These are phyloP conservation scores for Xiphophorus hellerii DNA, from an alignment of 2,113 vertebrate genomes.

Conservation along the genomic window DNA sequence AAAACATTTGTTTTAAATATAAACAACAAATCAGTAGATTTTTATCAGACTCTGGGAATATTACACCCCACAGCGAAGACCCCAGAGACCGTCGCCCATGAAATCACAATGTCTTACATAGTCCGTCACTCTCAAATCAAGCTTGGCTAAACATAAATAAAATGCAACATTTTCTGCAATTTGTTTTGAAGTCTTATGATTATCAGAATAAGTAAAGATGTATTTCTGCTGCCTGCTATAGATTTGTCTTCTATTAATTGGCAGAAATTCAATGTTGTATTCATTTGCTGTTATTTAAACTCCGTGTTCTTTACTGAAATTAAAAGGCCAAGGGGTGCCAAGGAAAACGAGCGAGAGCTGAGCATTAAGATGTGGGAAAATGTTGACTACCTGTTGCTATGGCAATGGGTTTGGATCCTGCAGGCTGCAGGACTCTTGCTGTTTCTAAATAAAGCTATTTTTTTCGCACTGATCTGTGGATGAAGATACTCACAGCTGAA, in stretches of 20 bases:
- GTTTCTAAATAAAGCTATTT: conserved; percentile 83
- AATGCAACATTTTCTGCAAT: not conserved
- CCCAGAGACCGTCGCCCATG: conserved; percentile 47
- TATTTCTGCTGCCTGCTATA: conserved; percentile 16
- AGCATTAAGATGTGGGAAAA: conserved; percentile 75
- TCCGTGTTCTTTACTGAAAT: conserved; percentile 60
- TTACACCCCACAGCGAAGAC: conserved; percentile 51
- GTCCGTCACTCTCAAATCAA: conserved; percentile 37
- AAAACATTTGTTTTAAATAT: not conserved
- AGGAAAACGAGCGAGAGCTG: conserved; percentile 60
- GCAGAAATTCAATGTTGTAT: conserved; percentile 49
- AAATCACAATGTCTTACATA: conserved; percentile 72
- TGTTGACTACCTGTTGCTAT: conserved; percentile 86
- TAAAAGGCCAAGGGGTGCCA: conserved; percentile 66
- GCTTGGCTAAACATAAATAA: conserved; percentile 5
- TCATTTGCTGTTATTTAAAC: conserved; percentile 53
- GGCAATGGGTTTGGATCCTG: conserved; percentile 77
- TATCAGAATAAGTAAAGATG: conserved; percentile 21
- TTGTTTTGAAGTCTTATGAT: not conserved
- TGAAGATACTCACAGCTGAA: conserved; percentile 67
- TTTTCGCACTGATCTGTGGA: conserved; percentile 74
- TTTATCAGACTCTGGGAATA: conserved; percentile 33
- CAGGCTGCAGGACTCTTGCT: conserved; percentile 78
- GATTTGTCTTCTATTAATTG: conserved; percentile 41
- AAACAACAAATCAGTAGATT: conserved; percentile 42